These are phyloP conservation scores for Aelia acuminata DNA, from an alignment of 2,888 invertebrate species.

Conservation along the genomic window DNA sequence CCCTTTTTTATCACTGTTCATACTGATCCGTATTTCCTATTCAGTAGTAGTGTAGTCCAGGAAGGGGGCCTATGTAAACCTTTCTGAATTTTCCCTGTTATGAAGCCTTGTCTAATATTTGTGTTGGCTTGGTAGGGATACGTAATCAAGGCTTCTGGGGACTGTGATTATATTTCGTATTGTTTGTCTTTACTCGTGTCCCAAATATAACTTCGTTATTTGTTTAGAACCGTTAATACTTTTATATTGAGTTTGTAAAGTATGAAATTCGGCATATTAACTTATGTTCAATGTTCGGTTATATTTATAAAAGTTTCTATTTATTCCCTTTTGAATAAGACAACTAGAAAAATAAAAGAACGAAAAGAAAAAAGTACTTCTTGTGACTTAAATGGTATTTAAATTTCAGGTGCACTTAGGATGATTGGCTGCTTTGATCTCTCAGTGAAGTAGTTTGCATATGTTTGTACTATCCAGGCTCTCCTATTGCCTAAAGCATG, in stretches of 20 bases:
- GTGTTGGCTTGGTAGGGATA: neutral
- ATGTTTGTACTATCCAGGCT: neutral
- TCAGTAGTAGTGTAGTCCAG: no score
- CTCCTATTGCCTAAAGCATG: neutral
- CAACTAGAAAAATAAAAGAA: no score
- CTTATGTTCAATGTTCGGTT: neutral
- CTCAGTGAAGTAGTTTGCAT: neutral
- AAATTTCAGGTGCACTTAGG: neutral
- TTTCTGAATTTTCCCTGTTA: neutral
- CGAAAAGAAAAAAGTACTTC: no score
- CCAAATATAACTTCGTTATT: neutral
- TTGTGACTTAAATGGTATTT: neutral
- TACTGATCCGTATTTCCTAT: no score
- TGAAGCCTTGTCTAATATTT: conserved; percentile 17
- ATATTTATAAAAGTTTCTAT: neutral
- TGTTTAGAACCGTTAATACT: neutral
- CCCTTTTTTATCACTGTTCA: no score
- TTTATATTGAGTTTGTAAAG: neutral
- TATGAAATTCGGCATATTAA: neutral
- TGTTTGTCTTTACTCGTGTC: neutral
- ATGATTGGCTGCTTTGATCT: neutral
- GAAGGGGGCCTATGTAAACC: neutral
- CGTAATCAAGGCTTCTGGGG: neutral
- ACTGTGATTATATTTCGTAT: neutral
- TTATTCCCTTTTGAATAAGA: neutral